Base-by-base conservation (phyloP, 2,888 invertebrate species). In the Eustalomyia histrio region DNA sequence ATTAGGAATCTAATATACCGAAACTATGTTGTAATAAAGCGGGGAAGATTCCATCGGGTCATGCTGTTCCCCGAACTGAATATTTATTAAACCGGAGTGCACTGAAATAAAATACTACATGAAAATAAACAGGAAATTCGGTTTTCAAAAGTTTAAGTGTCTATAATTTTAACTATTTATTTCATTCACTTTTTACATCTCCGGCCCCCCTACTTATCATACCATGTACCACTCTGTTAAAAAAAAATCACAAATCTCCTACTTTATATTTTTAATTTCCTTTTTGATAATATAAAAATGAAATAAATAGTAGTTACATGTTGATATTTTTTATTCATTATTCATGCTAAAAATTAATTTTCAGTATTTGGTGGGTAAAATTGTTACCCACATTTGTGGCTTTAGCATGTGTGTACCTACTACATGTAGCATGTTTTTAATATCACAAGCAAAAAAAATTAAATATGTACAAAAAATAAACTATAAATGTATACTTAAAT, bases 401-500 rank as follows among this genome's bases (percentile, higher is more conserved):
- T 12, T 1, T 39, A 39, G 10, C 29, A 29, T 29, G 29, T 29
- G 29, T 29, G 29, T 29, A 29, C n/a, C n/a, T n/a, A n/a, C 29
- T 29, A 6, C 5, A 39, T 39, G 4, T 39, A 12, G 39, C 39
- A 39, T 39, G 39, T 39, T 39, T 39, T 12, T 14, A 39, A 39
- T 39, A 39, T 12, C 39, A 39, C 39, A 12, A 39, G 39, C 2
- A 39, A 39, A 29, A 29, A 29, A 29, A 29, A 29, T 6, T 6
- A 29, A 39, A 39, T 12, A 39, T 39, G 2, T 39, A 12, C 39
- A 76, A 79, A 74, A 71, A 57, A 60, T 39, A 43, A 63, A 68
- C 68, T 39, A 58, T 52, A 76, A 76, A 72, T 67, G 76, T 67
- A 76, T 75, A 63, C 76, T 80, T 67, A 63, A 76, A 61, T 57